Evolutionary conservation across 2,113 vertebrate genomes (phyloP), one percentile per base, ranked within the genome.

Genomic region (Sylvia atricapilla): DNA sequence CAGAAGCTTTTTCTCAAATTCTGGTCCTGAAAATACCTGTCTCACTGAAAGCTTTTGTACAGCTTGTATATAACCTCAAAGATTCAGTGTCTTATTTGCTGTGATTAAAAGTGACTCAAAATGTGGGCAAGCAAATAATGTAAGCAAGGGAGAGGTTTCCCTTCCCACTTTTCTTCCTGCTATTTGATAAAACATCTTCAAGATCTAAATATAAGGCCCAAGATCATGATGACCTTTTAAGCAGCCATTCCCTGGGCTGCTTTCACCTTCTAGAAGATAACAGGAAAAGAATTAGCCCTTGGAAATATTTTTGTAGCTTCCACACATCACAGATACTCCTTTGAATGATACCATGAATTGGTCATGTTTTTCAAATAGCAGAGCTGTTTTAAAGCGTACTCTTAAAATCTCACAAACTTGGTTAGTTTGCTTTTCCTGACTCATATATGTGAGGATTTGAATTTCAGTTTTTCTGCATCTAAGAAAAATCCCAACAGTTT

Each of bases 61-160:
- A 72, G 53, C 47, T 82, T 84, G 52, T 52, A 7, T 49, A 12
- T 59, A 28, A 39, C 39, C 55, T 74, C 25, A 68, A 47, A 81
- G 22, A 67, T 31, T 64, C 18, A 11, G 10, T 63, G 35, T 75
- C 52, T 81, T 93, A 43, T 3, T 91, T 6, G 2, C 69, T 94
- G 44, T 76, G 37, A 95, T 73, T 76, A 53, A 27, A 82, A 95
- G 31, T 84, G 49, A 56, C 73, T 85, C 59, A 77, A 90, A 93
- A 15, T 33, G 43, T 43, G 43, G 27, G 78, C 35, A 63, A 78
- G 33, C 28, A 74, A 87, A 47, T 73, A 88, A 50, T 31, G 17
- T 47, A 60, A 93, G 63, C 30, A 47, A 47, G 31, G 58, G 41
- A 86, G n/a, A 76, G 24, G 39, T 86, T 95, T 91, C 30, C 41